Evolutionary conservation across 2,888 invertebrate species (phyloP).

Genomic region (Gisinianus flammeolus): DNA sequence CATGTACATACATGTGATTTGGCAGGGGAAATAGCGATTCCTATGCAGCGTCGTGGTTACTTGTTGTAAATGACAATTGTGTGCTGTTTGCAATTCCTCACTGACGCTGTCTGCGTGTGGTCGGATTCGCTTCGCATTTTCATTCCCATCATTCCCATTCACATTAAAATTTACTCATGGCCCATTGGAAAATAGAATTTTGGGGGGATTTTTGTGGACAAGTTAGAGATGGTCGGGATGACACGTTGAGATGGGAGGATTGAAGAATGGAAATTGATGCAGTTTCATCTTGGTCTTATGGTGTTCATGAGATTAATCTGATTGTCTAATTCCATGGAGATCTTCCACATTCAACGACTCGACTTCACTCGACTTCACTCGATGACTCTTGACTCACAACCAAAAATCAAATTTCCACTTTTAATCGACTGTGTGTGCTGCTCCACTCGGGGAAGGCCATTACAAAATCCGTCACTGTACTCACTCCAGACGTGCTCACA

Average conservation of each 20-base stretch:
- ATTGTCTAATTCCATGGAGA: slow-evolving; percentile 28
- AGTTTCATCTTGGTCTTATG: not conserved
- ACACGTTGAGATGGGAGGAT: too few species aligned
- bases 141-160: too few species aligned
- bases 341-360: too few species aligned
- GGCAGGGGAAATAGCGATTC: too few species aligned
- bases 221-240: too few species aligned
- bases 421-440: slow-evolving; percentile 31
- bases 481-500: slow-evolving; percentile 13
- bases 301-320: slow-evolving; percentile 32
- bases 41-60: too few species aligned
- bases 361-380: too few species aligned
- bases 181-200: too few species aligned
- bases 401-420: slow-evolving; percentile 39
- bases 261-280: not conserved
- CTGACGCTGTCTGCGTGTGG: too few species aligned
- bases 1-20: not conserved
- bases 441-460: slow-evolving; percentile 9
- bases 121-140: too few species aligned
- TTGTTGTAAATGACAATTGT: not conserved
- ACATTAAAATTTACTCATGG: too few species aligned
- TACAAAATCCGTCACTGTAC: not conserved
- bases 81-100: not conserved
- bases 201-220: too few species aligned
- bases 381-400: slow-evolving; percentile 17